Conservation (phyloP, 2,113 vertebrate species). For the Hyperopisus bebe region DNA sequence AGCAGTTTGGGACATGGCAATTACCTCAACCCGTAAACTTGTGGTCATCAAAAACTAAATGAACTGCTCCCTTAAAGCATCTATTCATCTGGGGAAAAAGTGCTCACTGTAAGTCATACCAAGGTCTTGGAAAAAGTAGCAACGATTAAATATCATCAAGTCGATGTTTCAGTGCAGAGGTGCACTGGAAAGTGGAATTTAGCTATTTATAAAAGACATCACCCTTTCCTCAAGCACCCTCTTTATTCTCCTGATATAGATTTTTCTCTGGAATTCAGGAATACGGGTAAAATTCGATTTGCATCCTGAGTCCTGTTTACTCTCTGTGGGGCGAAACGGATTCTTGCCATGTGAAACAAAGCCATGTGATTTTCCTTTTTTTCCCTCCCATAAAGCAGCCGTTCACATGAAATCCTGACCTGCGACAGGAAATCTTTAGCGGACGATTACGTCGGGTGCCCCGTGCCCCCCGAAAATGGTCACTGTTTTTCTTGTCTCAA, state of each 20-base stretch:
- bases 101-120: background rate
- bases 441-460: background rate
- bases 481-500: background rate
- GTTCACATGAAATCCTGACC: conserved; percentile 2
- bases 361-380: background rate
- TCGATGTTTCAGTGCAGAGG: background rate
- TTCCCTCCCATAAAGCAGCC: background rate
- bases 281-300: conserved; percentile 9
- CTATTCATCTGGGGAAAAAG: background rate
- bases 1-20: conserved; percentile 12
- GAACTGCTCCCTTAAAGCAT: conserved; percentile 1
- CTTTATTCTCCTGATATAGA: background rate
- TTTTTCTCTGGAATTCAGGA: background rate
- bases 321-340: conserved; percentile 12
- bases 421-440: background rate
- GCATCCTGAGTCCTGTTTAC: conserved; percentile 12
- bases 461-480: background rate
- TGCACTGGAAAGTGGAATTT: background rate
- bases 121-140: background rate
- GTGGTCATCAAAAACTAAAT: conserved; percentile 2
- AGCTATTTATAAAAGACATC: background rate
- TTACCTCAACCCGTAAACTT: conserved; percentile 7
- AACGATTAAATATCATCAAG: background rate
- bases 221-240: background rate
- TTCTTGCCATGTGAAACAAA: conserved; percentile 21